A percentile compares a stretch with the other conserved stretches of the same genome.
phyloP scores from a whole-genome alignment of 1,140 invertebrate genomes.

The Teleopsis dalmanni region DNA sequence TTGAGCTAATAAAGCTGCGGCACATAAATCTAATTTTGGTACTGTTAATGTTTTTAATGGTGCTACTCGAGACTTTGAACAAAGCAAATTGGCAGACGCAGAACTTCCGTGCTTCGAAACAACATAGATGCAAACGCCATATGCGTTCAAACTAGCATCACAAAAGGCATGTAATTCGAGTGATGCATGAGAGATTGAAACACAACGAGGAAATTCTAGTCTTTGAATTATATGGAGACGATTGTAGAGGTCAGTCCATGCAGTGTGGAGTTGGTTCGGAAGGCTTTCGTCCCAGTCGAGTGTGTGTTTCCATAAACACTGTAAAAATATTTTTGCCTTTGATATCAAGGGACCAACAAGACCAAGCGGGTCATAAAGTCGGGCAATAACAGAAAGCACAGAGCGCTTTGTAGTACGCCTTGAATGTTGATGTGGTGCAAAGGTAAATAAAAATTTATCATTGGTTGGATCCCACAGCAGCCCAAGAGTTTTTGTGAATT shows the following conservation, averaged over 20 bases:
- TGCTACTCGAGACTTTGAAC: not conserved
- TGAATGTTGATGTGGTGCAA: too few relatives aligned
- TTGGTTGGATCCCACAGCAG: not conserved
- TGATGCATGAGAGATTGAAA: too few relatives aligned
- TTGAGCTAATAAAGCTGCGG: not conserved
- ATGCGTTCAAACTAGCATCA: conserved; percentile 3
- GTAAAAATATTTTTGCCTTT: conserved; percentile 22
- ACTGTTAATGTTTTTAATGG: not conserved
- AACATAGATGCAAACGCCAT: conserved; percentile 2
- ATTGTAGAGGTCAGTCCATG: too few relatives aligned
- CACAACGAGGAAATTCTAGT: too few relatives aligned
- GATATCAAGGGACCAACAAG: conserved; percentile 19
- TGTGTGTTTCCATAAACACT: conserved; percentile 19
- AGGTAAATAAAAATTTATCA: conserved; percentile 1
- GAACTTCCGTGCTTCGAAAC: not conserved
- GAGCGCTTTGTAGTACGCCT: conserved; percentile 16
- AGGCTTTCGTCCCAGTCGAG: conserved; percentile 6
- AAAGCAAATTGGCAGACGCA: not conserved
- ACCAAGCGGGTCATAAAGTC: conserved; percentile 28
- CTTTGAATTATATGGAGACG: too few relatives aligned
- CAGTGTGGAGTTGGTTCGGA: not conserved
- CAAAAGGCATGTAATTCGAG: conserved; percentile 4
- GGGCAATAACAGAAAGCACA: conserved; percentile 29
- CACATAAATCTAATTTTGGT: not conserved
- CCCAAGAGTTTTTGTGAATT: conserved; percentile 6